Percentiles rank a stretch among this genome's conserved stretches.
Evolutionary conservation across 2,797 vertebrate species (phyloP).

Genomic region (Sebastes matsubarae): DNA sequence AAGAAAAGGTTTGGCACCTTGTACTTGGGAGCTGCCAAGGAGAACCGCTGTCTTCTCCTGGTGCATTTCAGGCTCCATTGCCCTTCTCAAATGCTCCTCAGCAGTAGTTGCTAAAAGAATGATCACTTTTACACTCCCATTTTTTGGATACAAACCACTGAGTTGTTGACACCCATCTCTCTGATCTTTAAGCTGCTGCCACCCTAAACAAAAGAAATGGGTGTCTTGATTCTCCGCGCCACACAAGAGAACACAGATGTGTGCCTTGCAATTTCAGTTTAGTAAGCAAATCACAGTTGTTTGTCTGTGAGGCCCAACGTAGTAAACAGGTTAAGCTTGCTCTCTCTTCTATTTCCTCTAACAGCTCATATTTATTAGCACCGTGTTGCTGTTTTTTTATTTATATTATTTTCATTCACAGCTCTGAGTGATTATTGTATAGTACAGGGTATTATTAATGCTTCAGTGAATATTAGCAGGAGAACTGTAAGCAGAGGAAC

Average conservation of each 20-base stretch:
- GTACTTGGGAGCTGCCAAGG: neutral
- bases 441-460: neutral
- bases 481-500: neutral
- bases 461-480: conserved; percentile 4
- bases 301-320: neutral
- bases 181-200: neutral
- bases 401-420: neutral
- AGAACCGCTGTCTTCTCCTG: neutral
- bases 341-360: neutral
- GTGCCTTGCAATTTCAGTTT: conserved; percentile 8
- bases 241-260: neutral
- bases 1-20: neutral
- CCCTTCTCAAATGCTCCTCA: neutral
- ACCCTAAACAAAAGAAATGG: neutral
- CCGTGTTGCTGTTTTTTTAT: neutral
- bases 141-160: neutral
- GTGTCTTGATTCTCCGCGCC: neutral
- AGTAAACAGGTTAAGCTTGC: neutral
- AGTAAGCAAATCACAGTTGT: neutral
- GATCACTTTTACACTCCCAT: neutral
- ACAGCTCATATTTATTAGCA: neutral
- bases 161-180: neutral
- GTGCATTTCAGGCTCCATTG: neutral
- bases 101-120: neutral
- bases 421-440: conserved; percentile 5